Evolutionary conservation across 2,113 vertebrate genomes (phyloP).

Genomic region (Hemicordylus capensis): DNA sequence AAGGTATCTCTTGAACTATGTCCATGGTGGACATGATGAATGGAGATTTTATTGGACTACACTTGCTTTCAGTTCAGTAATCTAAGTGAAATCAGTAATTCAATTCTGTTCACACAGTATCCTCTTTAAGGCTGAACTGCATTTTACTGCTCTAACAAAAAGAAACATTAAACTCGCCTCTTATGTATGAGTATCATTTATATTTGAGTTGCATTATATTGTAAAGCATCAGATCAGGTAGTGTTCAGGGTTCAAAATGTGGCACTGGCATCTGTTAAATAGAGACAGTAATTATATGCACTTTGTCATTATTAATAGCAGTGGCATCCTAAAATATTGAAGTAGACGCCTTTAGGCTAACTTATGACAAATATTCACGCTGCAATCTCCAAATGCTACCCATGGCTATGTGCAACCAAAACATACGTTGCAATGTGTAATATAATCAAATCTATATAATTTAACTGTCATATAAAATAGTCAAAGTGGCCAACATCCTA

Average conservation of each 20-base stretch:
- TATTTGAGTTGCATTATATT: neutral
- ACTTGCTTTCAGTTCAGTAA: neutral
- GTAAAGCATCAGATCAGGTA: neutral
- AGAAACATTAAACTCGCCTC: neutral
- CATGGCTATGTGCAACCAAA: neutral
- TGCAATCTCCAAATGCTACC: neutral
- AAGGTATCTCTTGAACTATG: neutral
- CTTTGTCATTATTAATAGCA: neutral
- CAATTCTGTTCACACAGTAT: neutral
- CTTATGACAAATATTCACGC: neutral
- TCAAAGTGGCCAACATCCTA: too few relatives aligned
- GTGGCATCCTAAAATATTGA: neutral
- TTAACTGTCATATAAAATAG: neutral
- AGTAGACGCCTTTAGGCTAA: neutral
- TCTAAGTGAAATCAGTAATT: too few relatives aligned
- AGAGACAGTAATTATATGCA: neutral
- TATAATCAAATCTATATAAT: neutral
- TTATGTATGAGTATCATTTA: neutral
- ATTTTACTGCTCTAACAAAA: neutral
- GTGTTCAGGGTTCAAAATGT: neutral
- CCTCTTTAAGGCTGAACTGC: neutral
- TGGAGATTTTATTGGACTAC: neutral
- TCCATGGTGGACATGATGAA: neutral
- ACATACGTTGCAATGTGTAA: neutral
- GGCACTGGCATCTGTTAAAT: neutral